Conservation (phyloP, 2,888 invertebrate genomes). For the Athrips mouffetella region DNA sequence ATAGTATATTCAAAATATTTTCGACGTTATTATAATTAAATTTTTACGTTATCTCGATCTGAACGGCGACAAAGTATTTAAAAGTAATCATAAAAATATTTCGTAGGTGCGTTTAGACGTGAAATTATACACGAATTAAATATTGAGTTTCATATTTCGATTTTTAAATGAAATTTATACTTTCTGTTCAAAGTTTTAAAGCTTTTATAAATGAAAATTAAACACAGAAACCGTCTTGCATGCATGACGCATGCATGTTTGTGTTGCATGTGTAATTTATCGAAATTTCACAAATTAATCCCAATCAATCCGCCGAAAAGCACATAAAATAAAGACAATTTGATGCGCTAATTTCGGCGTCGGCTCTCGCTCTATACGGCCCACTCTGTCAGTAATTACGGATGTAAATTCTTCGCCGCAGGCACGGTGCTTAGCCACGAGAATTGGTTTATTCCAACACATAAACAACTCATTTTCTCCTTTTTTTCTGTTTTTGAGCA, state of each 20-base stretch:
- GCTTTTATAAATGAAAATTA: background rate
- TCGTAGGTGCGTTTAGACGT: too few relatives aligned
- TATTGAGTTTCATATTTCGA: too few relatives aligned
- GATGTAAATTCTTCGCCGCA: slow-evolving; percentile 47
- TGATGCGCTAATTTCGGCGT: slow-evolving; percentile 1
- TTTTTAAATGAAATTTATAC: background rate
- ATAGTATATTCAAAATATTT: too few relatives aligned
- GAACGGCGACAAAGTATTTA: too few relatives aligned
- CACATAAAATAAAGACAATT: slow-evolving; percentile 6
- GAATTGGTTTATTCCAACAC: slow-evolving; percentile 25
- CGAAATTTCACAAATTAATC: slow-evolving; percentile 11
- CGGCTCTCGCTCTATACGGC: slow-evolving; percentile 43
- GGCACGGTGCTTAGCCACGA: slow-evolving; percentile 24
- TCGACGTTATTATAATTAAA: too few relatives aligned
- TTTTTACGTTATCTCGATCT: too few relatives aligned
- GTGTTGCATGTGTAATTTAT: background rate
- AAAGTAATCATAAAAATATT: too few relatives aligned
- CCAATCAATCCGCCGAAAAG: slow-evolving; percentile 12
- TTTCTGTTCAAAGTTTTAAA: background rate
- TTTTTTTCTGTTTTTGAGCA: slow-evolving; percentile 14
- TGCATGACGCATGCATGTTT: background rate
- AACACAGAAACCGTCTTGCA: background rate
- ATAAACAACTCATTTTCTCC: slow-evolving; percentile 30
- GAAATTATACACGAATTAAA: too few relatives aligned
- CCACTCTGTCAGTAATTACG: slow-evolving; percentile 48